Conservation (phyloP, 2,113 vertebrate species). For the Capricornis sumatraensis region DNA sequence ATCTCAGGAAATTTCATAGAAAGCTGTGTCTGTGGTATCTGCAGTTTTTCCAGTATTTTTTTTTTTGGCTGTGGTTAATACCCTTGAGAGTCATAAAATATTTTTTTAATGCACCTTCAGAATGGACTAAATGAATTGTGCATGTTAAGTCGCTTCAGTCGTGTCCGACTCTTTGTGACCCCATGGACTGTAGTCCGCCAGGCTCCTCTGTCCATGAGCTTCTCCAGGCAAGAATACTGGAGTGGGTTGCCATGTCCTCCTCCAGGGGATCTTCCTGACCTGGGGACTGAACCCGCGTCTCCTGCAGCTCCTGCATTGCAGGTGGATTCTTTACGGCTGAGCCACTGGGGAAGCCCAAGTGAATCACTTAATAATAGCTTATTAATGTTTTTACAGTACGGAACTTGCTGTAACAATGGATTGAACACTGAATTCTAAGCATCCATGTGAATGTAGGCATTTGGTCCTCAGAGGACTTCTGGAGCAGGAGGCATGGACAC, state of each 20-base stretch:
- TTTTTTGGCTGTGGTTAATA: background rate
- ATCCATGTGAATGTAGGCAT: conserved; percentile 61
- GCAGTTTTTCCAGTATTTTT: background rate
- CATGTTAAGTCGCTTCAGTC: background rate
- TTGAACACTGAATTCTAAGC: conserved; percentile 67
- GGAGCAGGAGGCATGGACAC: background rate
- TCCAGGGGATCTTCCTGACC: background rate
- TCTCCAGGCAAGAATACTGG: background rate
- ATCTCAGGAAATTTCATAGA: background rate
- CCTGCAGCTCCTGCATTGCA: background rate
- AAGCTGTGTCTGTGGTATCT: background rate
- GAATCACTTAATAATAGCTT: background rate
- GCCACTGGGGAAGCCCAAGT: background rate
- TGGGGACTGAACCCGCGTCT: fast-evolving
- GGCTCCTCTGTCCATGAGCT: background rate
- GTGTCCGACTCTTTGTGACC: background rate
- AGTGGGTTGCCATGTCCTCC: background rate
- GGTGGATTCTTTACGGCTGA: background rate
- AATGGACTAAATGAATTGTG: background rate
- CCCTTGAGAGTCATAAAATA: background rate
- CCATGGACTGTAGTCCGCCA: background rate
- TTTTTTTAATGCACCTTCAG: background rate
- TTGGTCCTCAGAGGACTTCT: conserved; percentile 40
- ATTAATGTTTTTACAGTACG: conserved; percentile 49
- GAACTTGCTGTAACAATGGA: conserved; percentile 53